Evolutionary conservation across 2,113 vertebrate species (phyloP).

Genomic region (Pelecanoides urinatrix): DNA sequence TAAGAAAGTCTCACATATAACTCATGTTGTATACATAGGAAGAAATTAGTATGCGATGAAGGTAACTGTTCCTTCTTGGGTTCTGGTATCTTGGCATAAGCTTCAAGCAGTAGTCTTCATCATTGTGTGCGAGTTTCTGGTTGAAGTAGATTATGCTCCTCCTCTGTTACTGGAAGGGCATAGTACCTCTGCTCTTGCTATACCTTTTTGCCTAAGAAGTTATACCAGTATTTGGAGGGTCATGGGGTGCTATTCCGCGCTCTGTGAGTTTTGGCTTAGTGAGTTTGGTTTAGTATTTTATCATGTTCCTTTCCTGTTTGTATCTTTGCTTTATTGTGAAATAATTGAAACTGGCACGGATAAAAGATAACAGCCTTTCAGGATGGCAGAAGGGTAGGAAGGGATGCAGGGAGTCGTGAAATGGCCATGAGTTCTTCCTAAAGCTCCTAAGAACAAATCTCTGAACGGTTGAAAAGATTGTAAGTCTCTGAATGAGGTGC

Average conservation of each 20-base stretch:
- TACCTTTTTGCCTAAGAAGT: neutral
- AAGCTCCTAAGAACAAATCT: neutral
- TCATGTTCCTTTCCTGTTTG: neutral
- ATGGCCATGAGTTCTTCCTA: neutral
- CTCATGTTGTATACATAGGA: neutral
- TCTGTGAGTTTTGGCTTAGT: neutral
- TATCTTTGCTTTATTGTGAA: neutral
- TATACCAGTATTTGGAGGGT: neutral
- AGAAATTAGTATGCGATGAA: neutral
- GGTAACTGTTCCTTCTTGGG: neutral
- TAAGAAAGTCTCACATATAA: neutral
- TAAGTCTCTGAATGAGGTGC: neutral
- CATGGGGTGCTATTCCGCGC: neutral
- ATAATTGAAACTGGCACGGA: neutral
- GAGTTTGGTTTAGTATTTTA: neutral
- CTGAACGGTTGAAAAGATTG: neutral
- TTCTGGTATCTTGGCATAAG: neutral
- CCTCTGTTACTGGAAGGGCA: neutral
- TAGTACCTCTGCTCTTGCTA: neutral
- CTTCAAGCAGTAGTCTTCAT: neutral
- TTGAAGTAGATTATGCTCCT: neutral
- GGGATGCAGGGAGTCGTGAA: neutral
- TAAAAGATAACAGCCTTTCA: neutral
- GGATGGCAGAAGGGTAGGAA: neutral
- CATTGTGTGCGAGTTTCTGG: neutral